Evolutionary conservation across 1,140 invertebrate genomes (phyloP).

Genomic region (Copidosoma floridanum): DNA sequence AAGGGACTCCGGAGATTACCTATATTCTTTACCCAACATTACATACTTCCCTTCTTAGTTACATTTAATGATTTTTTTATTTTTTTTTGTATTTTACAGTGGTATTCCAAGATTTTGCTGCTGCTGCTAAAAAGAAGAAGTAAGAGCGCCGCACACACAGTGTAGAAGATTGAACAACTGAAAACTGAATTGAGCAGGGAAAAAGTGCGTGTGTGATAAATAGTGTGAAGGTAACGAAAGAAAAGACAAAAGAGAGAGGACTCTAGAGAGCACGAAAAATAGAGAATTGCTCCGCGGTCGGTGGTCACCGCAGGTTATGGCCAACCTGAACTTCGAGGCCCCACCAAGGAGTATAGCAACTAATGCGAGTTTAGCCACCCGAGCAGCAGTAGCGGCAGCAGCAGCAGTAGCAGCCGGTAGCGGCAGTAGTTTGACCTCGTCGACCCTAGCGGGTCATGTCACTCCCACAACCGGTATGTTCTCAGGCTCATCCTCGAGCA

Average conservation of each 20-base stretch:
- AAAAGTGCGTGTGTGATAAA: too few species aligned
- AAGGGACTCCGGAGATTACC: too few species aligned
- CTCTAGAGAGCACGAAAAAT: too few species aligned
- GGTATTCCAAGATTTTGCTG: conserved; percentile 4
- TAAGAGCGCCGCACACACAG: background rate
- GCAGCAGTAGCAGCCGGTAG: conserved; percentile 59
- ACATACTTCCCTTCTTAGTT: background rate
- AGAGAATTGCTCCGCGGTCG: too few species aligned
- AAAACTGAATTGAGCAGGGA: too few species aligned
- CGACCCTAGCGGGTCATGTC: conserved; percentile 69
- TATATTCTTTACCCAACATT: too few species aligned
- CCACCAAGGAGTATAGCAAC: conserved; percentile 73
- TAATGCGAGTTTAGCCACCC: too few species aligned
- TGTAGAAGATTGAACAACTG: background rate
- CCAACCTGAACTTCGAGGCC: conserved; percentile 81
- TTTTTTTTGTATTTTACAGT: background rate
- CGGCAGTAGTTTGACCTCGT: conserved; percentile 60
- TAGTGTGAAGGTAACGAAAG: too few species aligned
- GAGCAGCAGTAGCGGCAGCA: too few species aligned
- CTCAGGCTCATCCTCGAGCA: conserved; percentile 56
- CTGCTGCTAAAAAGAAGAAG: background rate
- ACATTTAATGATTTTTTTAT: background rate
- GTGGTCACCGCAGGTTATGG: conserved; percentile 67
- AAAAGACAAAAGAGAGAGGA: too few species aligned
- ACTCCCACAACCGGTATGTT: conserved; percentile 69